These are phyloP conservation scores for Dryobota labecula DNA, from an alignment of 2,888 invertebrate genomes.

Conservation along the genomic window DNA sequence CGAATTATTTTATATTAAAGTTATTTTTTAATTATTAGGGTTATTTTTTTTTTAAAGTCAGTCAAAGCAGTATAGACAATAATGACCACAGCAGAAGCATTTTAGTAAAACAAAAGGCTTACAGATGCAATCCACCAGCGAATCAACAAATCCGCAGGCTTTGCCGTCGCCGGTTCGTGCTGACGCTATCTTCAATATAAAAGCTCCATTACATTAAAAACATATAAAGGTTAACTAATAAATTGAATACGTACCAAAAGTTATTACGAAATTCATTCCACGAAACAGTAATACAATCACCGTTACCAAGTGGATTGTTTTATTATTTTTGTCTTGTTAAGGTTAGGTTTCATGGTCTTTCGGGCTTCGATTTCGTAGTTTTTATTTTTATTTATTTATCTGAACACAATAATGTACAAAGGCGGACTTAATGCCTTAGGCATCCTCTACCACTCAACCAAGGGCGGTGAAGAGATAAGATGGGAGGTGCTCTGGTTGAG, in stretches of 20 bases:
- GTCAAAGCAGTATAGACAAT: neutral
- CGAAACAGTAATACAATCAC: constrained; percentile 51
- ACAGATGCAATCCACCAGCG: neutral
- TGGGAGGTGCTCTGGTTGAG: no score
- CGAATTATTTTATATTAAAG: no score
- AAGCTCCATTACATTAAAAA: constrained; percentile 20
- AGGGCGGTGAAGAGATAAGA: no score
- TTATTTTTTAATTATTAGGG: no score
- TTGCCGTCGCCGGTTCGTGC: neutral
- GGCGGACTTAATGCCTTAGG: no score
- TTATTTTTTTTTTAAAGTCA: no score
- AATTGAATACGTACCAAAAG: constrained; percentile 43
- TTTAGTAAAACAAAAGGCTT: neutral
- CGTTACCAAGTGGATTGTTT: constrained; percentile 34
- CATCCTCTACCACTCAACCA: no score
- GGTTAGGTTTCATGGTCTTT: constrained; percentile 10
- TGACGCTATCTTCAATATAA: neutral
- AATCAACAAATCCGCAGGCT: constrained; percentile 16
- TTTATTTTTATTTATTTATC: no score
- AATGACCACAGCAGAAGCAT: neutral
- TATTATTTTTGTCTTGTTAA: constrained; percentile 30
- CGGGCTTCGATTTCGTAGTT: neutral
- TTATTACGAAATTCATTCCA: constrained; percentile 21
- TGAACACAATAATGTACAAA: no score
- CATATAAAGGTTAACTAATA: constrained; percentile 32